phyloP scores from a whole-genome alignment of 2,113 vertebrate species.

The Channa argus region DNA sequence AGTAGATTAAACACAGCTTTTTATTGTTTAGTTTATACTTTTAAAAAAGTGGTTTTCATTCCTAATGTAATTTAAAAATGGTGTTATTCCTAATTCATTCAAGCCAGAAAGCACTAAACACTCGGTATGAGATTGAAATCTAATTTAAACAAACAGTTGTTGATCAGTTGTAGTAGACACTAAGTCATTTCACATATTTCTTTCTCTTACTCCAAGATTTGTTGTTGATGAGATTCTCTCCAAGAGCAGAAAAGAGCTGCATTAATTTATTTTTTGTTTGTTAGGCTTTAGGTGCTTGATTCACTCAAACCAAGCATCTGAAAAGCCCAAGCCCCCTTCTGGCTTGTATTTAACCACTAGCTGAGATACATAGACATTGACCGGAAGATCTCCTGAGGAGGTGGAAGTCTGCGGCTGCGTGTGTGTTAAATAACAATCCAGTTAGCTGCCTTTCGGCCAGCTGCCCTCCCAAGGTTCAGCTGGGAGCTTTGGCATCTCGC shows the following conservation, averaged over 20 bases:
- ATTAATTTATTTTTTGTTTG: constrained; percentile 1
- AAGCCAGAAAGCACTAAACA: neutral
- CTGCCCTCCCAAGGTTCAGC: constrained; percentile 24
- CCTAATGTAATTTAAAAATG: neutral
- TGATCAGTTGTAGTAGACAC: no score
- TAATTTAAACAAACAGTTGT: neutral
- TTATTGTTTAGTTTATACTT: no score
- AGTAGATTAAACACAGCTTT: neutral
- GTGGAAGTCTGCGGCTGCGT: constrained; percentile 2
- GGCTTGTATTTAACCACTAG: constrained; percentile 12
- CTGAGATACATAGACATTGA: constrained; percentile 37
- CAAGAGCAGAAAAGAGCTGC: neutral
- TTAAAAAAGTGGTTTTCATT: neutral
- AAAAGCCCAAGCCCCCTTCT: constrained; percentile 12
- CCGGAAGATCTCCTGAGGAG: constrained; percentile 11
- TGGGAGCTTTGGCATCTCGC: neutral
- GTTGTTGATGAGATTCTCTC: neutral
- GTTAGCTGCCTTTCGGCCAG: constrained; percentile 12
- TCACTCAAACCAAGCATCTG: neutral
- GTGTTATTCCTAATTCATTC: no score
- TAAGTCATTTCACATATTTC: neutral
- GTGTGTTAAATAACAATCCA: constrained; percentile 31
- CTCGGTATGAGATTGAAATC: neutral
- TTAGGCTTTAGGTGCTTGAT: constrained; percentile 9
- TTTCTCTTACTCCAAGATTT: neutral